Percentiles rank a stretch among this genome's conserved stretches.
Evolutionary conservation across 2,113 vertebrate genomes (phyloP).

Genomic region (Austrofundulus limnaeus): DNA sequence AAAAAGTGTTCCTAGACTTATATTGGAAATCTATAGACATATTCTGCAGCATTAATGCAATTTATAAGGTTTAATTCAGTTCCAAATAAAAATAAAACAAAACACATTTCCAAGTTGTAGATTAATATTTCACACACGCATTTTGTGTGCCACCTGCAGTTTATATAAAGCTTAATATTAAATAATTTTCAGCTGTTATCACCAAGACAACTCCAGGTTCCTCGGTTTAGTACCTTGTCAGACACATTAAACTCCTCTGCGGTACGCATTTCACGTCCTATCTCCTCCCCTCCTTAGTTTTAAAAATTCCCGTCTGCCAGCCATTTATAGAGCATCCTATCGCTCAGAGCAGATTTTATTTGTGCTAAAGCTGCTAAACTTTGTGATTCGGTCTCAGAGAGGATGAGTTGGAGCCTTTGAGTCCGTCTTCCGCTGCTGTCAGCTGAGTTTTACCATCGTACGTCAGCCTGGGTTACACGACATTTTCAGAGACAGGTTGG

Average conservation of each 20-base stretch:
- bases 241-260: conserved; percentile 41
- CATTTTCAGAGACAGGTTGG: conserved; percentile 21
- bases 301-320: conserved; percentile 19
- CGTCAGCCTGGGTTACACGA: conserved; percentile 25
- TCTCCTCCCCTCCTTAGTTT: conserved; percentile 29
- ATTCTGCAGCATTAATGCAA: background rate
- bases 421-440: conserved; percentile 25
- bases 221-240: conserved; percentile 45
- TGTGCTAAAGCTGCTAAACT: conserved; percentile 44
- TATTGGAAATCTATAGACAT: too few species aligned
- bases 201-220: conserved; percentile 23
- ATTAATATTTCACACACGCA: background rate
- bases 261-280: conserved; percentile 24
- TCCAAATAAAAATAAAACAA: background rate
- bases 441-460: conserved; percentile 17
- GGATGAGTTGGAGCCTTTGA: conserved; percentile 41
- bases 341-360: conserved; percentile 34
- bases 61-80: background rate
- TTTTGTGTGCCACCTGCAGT: background rate
- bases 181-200: conserved; percentile 14
- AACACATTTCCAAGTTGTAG: background rate
- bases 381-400: conserved; percentile 31
- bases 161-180: background rate
- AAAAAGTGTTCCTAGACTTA: too few species aligned
- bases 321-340: conserved; percentile 33